Percentiles rank a stretch among this genome's conserved stretches.
Conservation (phyloP, 2,888 invertebrate species). For the Neria commutata region DNA sequence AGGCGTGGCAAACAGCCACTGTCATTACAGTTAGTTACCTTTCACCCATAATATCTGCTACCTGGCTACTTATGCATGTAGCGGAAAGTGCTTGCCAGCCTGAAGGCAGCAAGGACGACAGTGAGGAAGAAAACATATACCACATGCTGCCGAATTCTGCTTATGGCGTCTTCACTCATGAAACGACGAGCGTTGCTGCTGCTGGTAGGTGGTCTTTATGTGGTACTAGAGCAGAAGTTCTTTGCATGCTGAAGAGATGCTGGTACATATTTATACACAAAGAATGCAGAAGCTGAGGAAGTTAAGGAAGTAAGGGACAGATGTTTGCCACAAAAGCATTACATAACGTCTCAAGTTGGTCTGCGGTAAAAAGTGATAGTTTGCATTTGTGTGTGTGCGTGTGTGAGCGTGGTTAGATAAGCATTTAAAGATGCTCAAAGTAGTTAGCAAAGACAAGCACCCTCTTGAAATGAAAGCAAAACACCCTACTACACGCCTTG, state of each 20-base stretch:
- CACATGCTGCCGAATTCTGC: background rate
- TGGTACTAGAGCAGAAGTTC: background rate
- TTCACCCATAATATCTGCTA: background rate
- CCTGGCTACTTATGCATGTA: too few species aligned
- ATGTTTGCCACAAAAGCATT: too few species aligned
- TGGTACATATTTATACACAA: background rate
- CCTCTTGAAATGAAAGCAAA: background rate
- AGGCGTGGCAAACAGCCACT: background rate
- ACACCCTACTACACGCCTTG: background rate
- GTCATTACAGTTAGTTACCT: background rate
- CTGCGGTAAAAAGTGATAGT: too few species aligned
- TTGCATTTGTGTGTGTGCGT: constrained; percentile 7
- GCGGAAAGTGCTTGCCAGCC: too few species aligned
- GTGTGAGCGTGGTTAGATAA: constrained; percentile 32
- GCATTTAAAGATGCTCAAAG: constrained; percentile 55
- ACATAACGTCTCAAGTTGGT: too few species aligned
- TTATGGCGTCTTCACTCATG: too few species aligned
- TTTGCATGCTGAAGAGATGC: background rate
- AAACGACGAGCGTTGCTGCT: too few species aligned
- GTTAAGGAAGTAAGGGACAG: too few species aligned
- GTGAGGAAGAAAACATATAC: background rate
- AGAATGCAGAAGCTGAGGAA: too few species aligned
- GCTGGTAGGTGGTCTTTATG: background rate
- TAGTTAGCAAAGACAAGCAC: constrained; percentile 5
- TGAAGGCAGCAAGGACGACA: too few species aligned